Conservation (phyloP, 2,797 vertebrate genomes). For the Otolemur crassicaudatus region DNA sequence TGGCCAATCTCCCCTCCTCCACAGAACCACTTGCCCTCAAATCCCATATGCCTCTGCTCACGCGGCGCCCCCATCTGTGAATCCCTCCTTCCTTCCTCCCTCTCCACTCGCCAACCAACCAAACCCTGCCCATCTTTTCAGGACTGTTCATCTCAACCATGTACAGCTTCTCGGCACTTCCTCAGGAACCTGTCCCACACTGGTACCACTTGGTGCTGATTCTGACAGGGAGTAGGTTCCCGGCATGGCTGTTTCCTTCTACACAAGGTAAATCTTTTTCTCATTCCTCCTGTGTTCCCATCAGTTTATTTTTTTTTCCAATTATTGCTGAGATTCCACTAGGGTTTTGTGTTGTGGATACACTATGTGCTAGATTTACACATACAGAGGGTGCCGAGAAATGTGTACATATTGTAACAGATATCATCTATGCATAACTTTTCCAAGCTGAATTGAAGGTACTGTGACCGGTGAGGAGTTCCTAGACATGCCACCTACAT, state of each 20-base stretch:
- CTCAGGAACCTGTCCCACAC: neutral
- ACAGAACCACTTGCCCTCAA: neutral
- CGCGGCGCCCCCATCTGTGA: neutral
- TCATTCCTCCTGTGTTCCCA: neutral
- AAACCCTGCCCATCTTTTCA: neutral
- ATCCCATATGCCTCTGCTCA: neutral
- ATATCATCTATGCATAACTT: no score
- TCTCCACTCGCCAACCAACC: neutral
- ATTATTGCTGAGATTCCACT: slow-evolving; percentile 54
- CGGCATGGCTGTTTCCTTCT: neutral
- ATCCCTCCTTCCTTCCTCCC: neutral
- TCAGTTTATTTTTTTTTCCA: slow-evolving; percentile 53
- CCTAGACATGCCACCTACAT: no score
- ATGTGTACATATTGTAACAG: no score
- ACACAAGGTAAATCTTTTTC: neutral
- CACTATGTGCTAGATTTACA: neutral
- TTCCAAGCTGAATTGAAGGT: no score
- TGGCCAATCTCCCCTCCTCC: neutral
- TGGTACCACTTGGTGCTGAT: neutral
- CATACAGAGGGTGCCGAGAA: neutral
- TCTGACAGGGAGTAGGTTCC: neutral
- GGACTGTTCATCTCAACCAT: neutral
- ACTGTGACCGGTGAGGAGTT: no score
- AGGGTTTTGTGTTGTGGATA: slow-evolving; percentile 56
- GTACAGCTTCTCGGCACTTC: neutral